Percentiles rank a stretch among this genome's conserved stretches.
Evolutionary conservation across 2,113 vertebrate genomes (phyloP).

Genomic region (Zingel zingel): DNA sequence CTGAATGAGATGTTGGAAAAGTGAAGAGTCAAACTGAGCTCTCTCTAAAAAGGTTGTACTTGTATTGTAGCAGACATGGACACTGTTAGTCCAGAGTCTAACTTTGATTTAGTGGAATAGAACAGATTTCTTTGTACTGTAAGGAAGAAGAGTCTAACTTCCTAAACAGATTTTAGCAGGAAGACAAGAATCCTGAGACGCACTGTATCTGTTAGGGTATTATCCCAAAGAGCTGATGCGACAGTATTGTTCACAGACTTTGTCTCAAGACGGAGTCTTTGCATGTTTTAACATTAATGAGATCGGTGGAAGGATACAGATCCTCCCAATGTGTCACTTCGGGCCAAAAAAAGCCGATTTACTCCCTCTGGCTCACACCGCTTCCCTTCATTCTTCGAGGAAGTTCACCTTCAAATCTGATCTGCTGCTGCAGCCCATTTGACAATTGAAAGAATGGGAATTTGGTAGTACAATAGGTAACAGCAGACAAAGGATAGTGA

Average conservation of each 20-base stretch:
- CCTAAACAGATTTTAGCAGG: conserved; percentile 19
- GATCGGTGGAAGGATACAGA: conserved; percentile 37
- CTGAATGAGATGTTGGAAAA: neutral
- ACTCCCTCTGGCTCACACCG: conserved; percentile 19
- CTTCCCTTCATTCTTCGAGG: conserved; percentile 8
- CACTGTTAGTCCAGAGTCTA: neutral
- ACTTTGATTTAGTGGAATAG: conserved; percentile 30
- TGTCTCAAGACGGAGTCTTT: conserved; percentile 45
- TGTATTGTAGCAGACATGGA: neutral
- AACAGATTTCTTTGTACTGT: conserved; percentile 21
- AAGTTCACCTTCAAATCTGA: conserved; percentile 52
- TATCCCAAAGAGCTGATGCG: conserved; percentile 54
- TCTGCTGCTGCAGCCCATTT: conserved; percentile 39
- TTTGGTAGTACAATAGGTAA: conserved; percentile 24
- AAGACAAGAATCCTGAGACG: conserved; percentile 20
- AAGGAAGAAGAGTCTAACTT: conserved; percentile 16
- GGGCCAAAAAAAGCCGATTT: conserved; percentile 56
- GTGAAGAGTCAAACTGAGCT: neutral
- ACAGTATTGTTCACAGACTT: conserved; percentile 44
- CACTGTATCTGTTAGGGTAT: conserved; percentile 46
- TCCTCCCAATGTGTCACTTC: conserved; percentile 52
- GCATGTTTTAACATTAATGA: conserved; percentile 73
- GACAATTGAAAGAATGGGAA: conserved; percentile 32
- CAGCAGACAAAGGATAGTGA: conserved; percentile 30
- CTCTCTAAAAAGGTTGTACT: neutral